Evolutionary conservation across 2,797 vertebrate species (phyloP).

Genomic region (Platyrinchus mystaceus): DNA sequence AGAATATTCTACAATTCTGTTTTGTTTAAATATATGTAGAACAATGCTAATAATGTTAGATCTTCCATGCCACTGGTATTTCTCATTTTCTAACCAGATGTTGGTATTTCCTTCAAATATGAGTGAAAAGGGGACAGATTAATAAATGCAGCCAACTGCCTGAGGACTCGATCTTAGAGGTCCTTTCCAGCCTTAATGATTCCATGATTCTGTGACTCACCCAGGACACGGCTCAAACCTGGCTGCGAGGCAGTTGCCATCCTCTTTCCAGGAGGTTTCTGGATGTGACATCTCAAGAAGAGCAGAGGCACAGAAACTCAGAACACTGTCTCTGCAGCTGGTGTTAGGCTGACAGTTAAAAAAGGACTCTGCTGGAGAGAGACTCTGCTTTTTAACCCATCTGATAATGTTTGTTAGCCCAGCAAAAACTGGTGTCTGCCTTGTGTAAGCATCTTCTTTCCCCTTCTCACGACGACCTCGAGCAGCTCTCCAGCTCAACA

Average conservation of each 20-base stretch:
- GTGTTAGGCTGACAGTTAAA: not conserved
- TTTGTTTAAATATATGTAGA: not conserved
- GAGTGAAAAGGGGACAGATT: not conserved
- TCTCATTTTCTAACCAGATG: not conserved
- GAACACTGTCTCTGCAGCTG: not conserved
- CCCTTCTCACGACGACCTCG: not conserved
- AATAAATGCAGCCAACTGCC: not conserved
- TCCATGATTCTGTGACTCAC: not conserved
- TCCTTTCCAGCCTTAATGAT: not conserved
- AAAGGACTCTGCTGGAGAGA: not conserved
- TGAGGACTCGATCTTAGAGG: not conserved
- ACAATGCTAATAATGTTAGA: not conserved
- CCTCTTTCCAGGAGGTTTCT: not conserved
- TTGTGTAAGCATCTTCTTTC: not conserved
- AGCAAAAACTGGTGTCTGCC: not conserved
- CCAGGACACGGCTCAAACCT: not conserved
- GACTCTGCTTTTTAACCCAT: not conserved
- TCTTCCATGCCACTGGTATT: not conserved
- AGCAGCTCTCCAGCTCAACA: not conserved
- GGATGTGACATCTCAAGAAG: not conserved
- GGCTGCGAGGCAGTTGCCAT: rapidly evolving
- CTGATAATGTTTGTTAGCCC: not conserved
- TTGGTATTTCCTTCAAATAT: not conserved
- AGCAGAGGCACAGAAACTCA: not conserved
- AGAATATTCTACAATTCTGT: not conserved